These are phyloP conservation scores for Cephalopterus ornatus DNA, from an alignment of 2,113 vertebrate species.

Conservation along the genomic window DNA sequence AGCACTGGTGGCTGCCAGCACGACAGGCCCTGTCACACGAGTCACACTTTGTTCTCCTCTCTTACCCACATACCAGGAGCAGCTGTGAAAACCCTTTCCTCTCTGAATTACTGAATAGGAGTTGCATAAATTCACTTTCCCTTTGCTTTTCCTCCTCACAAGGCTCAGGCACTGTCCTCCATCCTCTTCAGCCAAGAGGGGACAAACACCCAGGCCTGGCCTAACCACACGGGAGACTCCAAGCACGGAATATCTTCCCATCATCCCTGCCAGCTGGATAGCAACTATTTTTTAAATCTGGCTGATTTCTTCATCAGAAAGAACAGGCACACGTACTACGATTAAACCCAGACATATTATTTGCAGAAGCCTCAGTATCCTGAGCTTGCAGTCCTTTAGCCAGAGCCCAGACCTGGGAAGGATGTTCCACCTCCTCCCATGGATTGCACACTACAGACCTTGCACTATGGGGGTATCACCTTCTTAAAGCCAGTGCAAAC, in stretches of 20 bases:
- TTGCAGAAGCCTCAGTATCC: neutral
- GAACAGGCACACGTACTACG: accelerated
- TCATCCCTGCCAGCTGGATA: accelerated
- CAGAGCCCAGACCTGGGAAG: neutral
- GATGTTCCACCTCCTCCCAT: neutral
- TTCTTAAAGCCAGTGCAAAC: constrained; percentile 17
- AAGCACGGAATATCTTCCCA: neutral
- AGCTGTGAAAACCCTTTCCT: neutral
- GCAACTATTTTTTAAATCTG: neutral
- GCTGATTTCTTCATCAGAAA: neutral
- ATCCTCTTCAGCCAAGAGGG: neutral
- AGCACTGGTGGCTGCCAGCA: neutral
- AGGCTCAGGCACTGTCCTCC: neutral
- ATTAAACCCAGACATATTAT: neutral
- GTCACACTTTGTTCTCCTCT: neutral
- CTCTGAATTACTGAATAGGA: neutral
- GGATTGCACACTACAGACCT: constrained; percentile 25
- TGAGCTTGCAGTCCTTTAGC: constrained; percentile 11
- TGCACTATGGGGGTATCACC: neutral
- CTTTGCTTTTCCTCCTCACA: neutral
- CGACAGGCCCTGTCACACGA: accelerated
- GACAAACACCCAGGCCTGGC: neutral
- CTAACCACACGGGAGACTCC: neutral
- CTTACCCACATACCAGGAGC: accelerated
- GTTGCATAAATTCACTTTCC: neutral